Evolutionary conservation across 2,113 vertebrate genomes (phyloP).

Genomic region (Lagenorhynchus albirostris): DNA sequence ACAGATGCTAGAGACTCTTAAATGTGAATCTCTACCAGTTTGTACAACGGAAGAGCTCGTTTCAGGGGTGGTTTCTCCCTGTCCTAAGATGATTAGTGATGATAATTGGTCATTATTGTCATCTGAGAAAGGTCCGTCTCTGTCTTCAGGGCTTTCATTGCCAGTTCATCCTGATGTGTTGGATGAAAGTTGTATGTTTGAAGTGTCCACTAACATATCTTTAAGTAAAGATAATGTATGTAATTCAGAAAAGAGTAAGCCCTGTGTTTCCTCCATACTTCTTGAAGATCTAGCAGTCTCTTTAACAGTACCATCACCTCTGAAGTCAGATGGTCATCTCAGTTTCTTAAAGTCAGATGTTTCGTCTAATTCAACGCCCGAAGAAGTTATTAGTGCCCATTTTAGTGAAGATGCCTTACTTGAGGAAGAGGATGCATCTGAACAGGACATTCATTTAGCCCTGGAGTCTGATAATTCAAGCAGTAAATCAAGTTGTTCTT

Average conservation of each 20-base stretch:
- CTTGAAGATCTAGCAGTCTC: slow-evolving; percentile 96
- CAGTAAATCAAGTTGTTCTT: slow-evolving; percentile 86
- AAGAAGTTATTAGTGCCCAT: slow-evolving; percentile 91
- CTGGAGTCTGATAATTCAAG: slow-evolving; percentile 96
- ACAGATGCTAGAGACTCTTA: slow-evolving; percentile 80
- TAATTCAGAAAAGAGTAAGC: slow-evolving; percentile 79
- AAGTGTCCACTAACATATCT: slow-evolving; percentile 84
- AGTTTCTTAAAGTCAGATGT: slow-evolving; percentile 91
- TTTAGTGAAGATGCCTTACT: slow-evolving; percentile 93
- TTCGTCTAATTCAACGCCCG: slow-evolving; percentile 82
- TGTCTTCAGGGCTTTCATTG: slow-evolving; percentile 79
- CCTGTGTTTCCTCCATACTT: slow-evolving; percentile 87
- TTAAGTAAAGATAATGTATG: slow-evolving; percentile 75
- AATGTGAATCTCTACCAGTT: slow-evolving; percentile 65
- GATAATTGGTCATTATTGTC: slow-evolving; percentile 89
- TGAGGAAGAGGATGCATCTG: slow-evolving; percentile 93
- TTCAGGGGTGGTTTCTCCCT: slow-evolving; percentile 80
- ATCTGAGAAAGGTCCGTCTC: slow-evolving; percentile 83
- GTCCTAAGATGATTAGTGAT: slow-evolving; percentile 81
- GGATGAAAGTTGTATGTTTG: slow-evolving; percentile 96
- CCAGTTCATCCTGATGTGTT: slow-evolving; percentile 90
- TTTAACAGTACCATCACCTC: slow-evolving; percentile 95
- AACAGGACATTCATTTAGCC: slow-evolving; percentile 95
- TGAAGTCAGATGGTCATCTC: slow-evolving; percentile 96
- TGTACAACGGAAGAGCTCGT: slow-evolving; percentile 75